These are phyloP conservation scores for Phataginus tricuspis DNA, from an alignment of 2,797 vertebrate genomes.

Conservation along the genomic window DNA sequence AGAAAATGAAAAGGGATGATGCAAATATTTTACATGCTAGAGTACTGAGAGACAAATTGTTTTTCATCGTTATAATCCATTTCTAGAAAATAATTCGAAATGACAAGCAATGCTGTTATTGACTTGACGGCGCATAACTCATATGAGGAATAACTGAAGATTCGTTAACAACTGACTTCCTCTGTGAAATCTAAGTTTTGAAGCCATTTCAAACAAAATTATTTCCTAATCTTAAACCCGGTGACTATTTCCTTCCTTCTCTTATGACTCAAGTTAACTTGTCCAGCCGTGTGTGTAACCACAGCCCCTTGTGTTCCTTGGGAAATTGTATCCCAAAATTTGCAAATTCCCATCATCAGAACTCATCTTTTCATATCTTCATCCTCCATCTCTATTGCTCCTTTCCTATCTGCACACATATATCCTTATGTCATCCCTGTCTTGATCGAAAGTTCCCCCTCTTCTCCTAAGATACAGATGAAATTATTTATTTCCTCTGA, in stretches of 20 bases:
- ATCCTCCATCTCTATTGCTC: neutral
- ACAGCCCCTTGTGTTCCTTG: conserved; percentile 8
- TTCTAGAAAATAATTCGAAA: conserved; percentile 50
- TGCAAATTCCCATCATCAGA: neutral
- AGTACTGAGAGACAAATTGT: neutral
- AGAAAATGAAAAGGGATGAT: neutral
- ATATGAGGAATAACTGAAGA: neutral
- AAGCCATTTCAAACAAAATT: conserved; percentile 38
- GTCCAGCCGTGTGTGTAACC: neutral
- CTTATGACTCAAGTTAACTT: neutral
- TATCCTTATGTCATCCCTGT: neutral
- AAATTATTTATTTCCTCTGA: neutral
- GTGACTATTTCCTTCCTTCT: neutral
- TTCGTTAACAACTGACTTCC: conserved; percentile 53
- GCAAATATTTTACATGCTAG: neutral
- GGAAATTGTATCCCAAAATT: neutral
- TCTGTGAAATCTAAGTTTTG: neutral
- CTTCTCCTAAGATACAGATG: neutral
- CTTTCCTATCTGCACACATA: neutral
- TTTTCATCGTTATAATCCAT: neutral
- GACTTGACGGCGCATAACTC: neutral
- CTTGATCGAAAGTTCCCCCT: neutral
- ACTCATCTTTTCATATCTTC: neutral
- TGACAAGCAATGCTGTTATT: neutral
- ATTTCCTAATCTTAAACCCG: conserved; percentile 49